Base-by-base conservation (phyloP, 2,797 vertebrate genomes). In the Propithecus deckenii region DNA sequence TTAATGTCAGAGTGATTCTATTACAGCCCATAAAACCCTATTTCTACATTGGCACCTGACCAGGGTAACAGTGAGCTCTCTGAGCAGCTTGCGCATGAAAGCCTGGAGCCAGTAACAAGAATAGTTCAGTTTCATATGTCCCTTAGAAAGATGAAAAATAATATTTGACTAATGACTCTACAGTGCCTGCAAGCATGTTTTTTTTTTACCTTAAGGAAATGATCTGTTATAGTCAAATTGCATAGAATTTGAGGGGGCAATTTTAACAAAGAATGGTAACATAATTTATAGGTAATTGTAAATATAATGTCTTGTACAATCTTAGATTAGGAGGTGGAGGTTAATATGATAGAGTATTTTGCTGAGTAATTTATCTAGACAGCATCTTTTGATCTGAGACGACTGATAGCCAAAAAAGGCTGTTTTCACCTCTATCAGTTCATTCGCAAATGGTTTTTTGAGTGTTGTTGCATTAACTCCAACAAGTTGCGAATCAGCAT, bases 1-100 rank as follows among this genome's bases (percentile, higher is more conserved):
- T 98, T 98, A 95, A 95, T 98, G 97, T 97, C 97, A 98, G 94
- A 95, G 91, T 25, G 96, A 98, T 99, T 98, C 83, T 86, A 92
- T 98, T 98, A 98, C 98, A 98, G 81, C 90, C 96, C 50, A 97
- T 69, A 93, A 98, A 97, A 96, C 93, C 41, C 81, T 96, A 94
- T 96, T 91, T 91, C 96, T 95, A 43, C 87, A 97, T 98, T 97
- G 98, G 98, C 89, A 96, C 97, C 98, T 97, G 84, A 95, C 80
- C 81, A 93, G 86, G 43, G 81, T 81, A 93, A 96, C 94, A 97
- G 88, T 94, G 96, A 95, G 86, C 95, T 43, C 88, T 95, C 89
- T 86, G 32, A 90, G 78, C 92, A 96, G 72, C 38, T 63, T 28
- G 43, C 69, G 88, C 48, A 85, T 35, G 59, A 94, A 98, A 94